Evolutionary conservation across 2,113 vertebrate species (phyloP), one percentile per base, ranked within the genome.

Genomic region (Suncus etruscus): DNA sequence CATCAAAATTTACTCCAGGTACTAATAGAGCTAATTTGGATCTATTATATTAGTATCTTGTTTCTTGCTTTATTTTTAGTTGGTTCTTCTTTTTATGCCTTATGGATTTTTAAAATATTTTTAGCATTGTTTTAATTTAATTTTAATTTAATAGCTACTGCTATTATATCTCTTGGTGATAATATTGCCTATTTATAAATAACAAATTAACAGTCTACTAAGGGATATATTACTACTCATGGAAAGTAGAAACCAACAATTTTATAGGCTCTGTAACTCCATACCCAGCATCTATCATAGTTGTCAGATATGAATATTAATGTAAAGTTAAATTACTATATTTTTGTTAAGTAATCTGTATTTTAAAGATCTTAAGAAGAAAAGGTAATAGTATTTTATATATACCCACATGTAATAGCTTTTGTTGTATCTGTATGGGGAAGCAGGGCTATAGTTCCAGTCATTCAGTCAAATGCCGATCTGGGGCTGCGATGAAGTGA

Each of bases 281-380:
- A 39, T 29, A 32, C 25, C 45, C 8, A 65, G 15, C 24, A 73
- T 81, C 24, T 85, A 54, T 90, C 29, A 31, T 0, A 61, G 4
- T 39, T 79, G 11, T 72, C 31, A 39, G 74, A 76, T 24, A 63
- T 8, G 20, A 14, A 45, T 70, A 75, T 39, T 65, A 27, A 72
- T 47, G 32, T 12, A 58, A 48, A 73, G 58, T 8, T 22, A 29
- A 72, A 87, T 32, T 61, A 72, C 79, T n/a, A 58, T 32, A 72
- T 83, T 81, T 69, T 87, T 20, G 54, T n/a, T 61, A 61, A 83
- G n/a, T 7, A 66, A 70, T 80, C 80, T 31, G 1, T 73, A 31
- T 92, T 86, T 78, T 86, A 88, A 93, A 90, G 68, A 29, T 61
- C 15, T 90, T 88, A 50, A 81, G 51, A 92, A 8, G 15, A 86